Evolutionary conservation across 1,140 invertebrate species (phyloP).

Genomic region (Drosophila melanogaster): DNA sequence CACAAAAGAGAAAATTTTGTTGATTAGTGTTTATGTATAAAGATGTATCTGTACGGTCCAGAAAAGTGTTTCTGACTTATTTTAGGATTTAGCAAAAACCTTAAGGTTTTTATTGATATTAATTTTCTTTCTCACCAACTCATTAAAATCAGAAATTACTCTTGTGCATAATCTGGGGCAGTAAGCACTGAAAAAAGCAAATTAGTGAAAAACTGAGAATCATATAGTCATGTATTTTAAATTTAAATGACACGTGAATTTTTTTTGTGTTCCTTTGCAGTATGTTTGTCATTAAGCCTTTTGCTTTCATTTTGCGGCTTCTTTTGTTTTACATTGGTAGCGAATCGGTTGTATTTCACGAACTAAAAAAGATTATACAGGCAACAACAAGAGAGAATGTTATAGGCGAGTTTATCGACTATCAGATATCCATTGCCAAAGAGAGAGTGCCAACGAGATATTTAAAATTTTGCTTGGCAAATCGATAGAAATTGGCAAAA

Average conservation of each 20-base stretch:
- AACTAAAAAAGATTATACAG: background rate
- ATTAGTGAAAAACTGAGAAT: conserved; percentile 38
- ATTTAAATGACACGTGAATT: conserved; percentile 31
- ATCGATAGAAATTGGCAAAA: too few relatives aligned
- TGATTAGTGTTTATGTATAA: too few relatives aligned
- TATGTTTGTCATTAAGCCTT: conserved; percentile 56
- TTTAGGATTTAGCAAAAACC: background rate
- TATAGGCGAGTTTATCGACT: too few relatives aligned
- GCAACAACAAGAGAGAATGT: background rate
- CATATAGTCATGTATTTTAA: conserved; percentile 37
- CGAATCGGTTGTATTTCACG: background rate
- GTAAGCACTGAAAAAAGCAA: background rate
- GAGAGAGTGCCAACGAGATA: too few relatives aligned
- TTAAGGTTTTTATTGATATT: too few relatives aligned
- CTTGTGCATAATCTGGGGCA: background rate
- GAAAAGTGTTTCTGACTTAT: background rate
- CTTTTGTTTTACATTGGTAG: conserved; percentile 1
- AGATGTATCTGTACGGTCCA: too few relatives aligned
- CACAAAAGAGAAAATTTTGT: too few relatives aligned
- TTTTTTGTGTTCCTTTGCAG: background rate
- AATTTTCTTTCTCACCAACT: background rate
- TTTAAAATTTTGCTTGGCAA: too few relatives aligned
- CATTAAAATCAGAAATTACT: background rate
- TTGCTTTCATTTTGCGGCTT: conserved; percentile 6
- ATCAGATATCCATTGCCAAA: too few relatives aligned